phyloP scores from a whole-genome alignment of 1,140 invertebrate genomes.

The Drosophila kurseongensis region DNA sequence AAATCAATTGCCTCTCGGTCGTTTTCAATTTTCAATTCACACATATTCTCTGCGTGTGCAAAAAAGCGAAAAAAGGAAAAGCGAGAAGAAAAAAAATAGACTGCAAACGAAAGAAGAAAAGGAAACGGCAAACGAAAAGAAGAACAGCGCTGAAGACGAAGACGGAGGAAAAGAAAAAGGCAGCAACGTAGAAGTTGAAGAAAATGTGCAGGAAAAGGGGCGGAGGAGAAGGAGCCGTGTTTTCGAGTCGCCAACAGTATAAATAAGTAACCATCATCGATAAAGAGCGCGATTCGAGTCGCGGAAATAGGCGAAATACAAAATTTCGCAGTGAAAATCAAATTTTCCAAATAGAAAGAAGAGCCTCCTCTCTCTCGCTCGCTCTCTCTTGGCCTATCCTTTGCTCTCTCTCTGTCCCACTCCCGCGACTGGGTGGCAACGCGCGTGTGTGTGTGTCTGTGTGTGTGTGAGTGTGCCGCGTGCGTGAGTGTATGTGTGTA shows the following conservation, averaged over 20 bases:
- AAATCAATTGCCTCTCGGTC: conserved; percentile 68
- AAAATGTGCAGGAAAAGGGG: conserved; percentile 75
- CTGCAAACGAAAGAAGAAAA: conserved; percentile 33
- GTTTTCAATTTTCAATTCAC: conserved; percentile 45
- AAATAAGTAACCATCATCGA: conserved; percentile 63
- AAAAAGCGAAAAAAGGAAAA: conserved; percentile 18
- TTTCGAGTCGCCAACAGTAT: conserved; percentile 53
- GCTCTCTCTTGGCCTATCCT: conserved; percentile 16
- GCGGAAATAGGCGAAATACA: conserved; percentile 39
- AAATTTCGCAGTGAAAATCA: conserved; percentile 72
- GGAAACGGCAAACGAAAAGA: conserved; percentile 32
- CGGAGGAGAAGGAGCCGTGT: conserved; percentile 59
- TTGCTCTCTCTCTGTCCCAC: conserved; percentile 18
- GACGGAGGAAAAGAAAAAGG: conserved; percentile 45
- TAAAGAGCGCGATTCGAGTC: conserved; percentile 5
- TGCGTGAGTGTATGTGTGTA: conserved; percentile 49
- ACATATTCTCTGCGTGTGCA: conserved; percentile 38
- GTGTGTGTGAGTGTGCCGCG: conserved; percentile 49
- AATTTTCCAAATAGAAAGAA: conserved; percentile 81
- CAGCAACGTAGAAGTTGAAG: conserved; percentile 65
- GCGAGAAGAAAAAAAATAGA: conserved; percentile 24
- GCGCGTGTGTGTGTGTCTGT: conserved; percentile 49
- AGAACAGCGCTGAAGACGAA: conserved; percentile 44
- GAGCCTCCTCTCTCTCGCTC: conserved; percentile 40
- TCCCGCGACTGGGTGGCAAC: conserved; percentile 50